A percentile compares a stretch with the other conserved stretches of the same genome.
These are phyloP conservation scores for Chrysemys picta DNA, from an alignment of 2,113 vertebrate species.

Conservation along the genomic window DNA sequence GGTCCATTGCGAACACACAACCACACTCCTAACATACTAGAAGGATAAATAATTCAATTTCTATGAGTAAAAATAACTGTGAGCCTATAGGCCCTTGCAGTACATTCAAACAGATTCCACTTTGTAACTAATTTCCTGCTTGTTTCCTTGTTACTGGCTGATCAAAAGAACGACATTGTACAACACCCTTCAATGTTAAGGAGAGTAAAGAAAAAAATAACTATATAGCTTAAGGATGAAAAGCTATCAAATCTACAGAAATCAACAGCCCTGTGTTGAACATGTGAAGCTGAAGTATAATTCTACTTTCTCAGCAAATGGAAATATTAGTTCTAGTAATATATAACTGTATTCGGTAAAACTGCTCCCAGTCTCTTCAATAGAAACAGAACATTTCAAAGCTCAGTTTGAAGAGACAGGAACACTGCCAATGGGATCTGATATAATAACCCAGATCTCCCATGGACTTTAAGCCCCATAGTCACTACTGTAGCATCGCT, in stretches of 20 bases:
- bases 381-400: accelerated
- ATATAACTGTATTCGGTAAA: background rate
- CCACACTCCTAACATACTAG: background rate
- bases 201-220: background rate
- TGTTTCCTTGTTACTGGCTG: conserved; percentile 26
- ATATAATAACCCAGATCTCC: accelerated
- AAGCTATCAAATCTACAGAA: background rate
- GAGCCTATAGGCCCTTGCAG: background rate
- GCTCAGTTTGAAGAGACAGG: background rate
- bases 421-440: background rate
- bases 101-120: background rate
- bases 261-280: background rate
- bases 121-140: conserved; percentile 36
- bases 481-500: background rate
- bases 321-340: background rate
- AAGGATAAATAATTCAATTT: conserved; percentile 2
- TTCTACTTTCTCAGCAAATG: background rate
- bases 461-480: accelerated
- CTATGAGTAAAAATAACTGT: conserved; percentile 33
- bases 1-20: background rate
- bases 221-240: background rate
- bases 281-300: background rate
- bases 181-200: background rate
- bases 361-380: background rate
- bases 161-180: background rate